Evolutionary conservation across 2,113 vertebrate genomes (phyloP), one percentile per base, ranked within the genome.

Genomic region (Sander lucioperca): DNA sequence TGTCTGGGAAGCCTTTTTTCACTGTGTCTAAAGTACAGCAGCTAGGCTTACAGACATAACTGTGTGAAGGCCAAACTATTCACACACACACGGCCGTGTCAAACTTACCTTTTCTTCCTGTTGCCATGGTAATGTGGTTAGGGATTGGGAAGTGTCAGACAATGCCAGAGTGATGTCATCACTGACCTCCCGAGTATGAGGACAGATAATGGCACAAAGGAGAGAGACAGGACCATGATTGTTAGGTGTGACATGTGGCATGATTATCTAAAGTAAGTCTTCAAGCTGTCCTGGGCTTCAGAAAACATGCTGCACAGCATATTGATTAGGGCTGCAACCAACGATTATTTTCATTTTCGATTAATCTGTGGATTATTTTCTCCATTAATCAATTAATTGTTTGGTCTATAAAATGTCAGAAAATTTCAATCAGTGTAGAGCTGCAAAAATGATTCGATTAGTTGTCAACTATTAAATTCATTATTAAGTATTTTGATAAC

Each of bases 101-200:
- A 50, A 61, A 51, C 67, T 56, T 71, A 93, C 91, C 88, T 85
- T 93, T 93, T 80, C 88, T 86, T 82, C 86, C 84, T 43, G 91
- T 89, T 86, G 90, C 91, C 91, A 91, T 93, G 74, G 80, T 61
- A 36, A 88, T 64, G 25, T 18, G 25, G 57, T 82, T 83, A 88
- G 72, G 56, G 47, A 59, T 12, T 59, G 43, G 61, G 33, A 58
- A 23, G 50, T 43, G 50, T 59, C 36, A 56, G 79, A 77, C 11
- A 58, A 76, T 62, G 48, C 18, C 36, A 0, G 3, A 13, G 4
- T 53, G 66, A 76, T 84, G 83, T 90, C 91, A 93, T 90, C 79
- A 79, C 80, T 75, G 79, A 69, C 74, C 75, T 57, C 51, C 79
- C 62, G 68, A 54, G 59, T 13, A 13, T 21, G 43, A 62, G 30